phyloP scores from a whole-genome alignment of 2,113 vertebrate species.

The Excalfactoria chinensis region DNA sequence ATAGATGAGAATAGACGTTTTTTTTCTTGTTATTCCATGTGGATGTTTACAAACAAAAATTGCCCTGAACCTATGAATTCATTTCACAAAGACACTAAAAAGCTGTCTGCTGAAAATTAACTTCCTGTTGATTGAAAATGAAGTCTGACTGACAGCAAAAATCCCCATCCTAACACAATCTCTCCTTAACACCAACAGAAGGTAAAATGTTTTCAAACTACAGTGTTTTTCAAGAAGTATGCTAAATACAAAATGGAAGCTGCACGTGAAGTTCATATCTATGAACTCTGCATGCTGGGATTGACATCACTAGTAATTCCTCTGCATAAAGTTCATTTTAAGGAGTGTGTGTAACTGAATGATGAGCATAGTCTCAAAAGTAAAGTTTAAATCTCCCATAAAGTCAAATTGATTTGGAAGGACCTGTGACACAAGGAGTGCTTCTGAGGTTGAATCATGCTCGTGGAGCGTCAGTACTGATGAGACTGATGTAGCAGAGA shows the following conservation, averaged over 20 bases:
- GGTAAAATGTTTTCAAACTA: neutral
- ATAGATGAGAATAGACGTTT: neutral
- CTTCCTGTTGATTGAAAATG: neutral
- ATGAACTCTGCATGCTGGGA: neutral
- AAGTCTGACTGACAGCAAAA: constrained; percentile 19
- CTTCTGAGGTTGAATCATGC: neutral
- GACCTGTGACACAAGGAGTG: neutral
- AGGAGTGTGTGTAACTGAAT: neutral
- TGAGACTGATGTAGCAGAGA: neutral
- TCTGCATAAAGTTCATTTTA: neutral
- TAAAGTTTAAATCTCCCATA: neutral
- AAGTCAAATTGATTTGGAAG: neutral
- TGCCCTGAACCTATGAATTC: constrained; percentile 5
- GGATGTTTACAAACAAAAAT: neutral
- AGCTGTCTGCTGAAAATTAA: constrained; percentile 23
- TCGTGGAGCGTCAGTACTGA: neutral
- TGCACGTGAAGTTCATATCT: neutral
- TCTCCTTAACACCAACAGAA: neutral
- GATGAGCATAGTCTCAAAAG: neutral
- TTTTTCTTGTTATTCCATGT: neutral
- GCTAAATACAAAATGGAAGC: neutral
- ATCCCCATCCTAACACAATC: neutral
- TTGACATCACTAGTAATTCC: neutral
- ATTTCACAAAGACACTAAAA: constrained; percentile 16
- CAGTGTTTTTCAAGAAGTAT: neutral